Evolutionary conservation across 1,140 invertebrate species (phyloP).

Genomic region (Ladona fulva): DNA sequence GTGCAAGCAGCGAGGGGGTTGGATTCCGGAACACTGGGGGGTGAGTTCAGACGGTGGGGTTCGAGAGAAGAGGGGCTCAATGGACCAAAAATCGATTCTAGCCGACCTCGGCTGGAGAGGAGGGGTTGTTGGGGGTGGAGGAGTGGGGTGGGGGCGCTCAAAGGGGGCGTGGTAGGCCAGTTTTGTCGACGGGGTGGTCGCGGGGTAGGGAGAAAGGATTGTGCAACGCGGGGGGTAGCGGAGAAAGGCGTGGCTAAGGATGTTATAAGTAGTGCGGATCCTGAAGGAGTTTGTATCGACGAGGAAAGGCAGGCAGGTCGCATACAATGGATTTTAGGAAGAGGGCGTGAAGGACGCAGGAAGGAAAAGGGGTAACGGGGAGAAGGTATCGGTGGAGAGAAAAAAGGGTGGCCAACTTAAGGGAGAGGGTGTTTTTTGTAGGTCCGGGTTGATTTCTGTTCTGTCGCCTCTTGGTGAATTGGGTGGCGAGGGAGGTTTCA

Average conservation of each 20-base stretch:
- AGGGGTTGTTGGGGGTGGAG: background rate
- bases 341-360: background rate
- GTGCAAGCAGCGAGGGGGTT: background rate
- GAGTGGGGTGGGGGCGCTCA: background rate
- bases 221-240: background rate
- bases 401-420: background rate
- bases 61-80: background rate
- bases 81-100: constrained; percentile 1
- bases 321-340: background rate
- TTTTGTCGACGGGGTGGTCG: background rate
- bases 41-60: background rate
- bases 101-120: background rate
- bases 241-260: constrained; percentile 2
- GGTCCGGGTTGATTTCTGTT: too few species aligned
- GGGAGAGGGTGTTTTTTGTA: background rate
- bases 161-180: background rate
- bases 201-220: background rate
- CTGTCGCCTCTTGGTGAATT: too few species aligned
- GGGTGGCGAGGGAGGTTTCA: too few species aligned
- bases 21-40: background rate
- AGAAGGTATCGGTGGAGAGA: background rate
- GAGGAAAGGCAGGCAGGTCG: background rate
- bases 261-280: background rate
- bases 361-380: background rate
- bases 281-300: constrained; percentile 8